A percentile compares a stretch with the other conserved stretches of the same genome.
phyloP scores from a whole-genome alignment of 2,113 vertebrate species.

The Lipophrys pholis region DNA sequence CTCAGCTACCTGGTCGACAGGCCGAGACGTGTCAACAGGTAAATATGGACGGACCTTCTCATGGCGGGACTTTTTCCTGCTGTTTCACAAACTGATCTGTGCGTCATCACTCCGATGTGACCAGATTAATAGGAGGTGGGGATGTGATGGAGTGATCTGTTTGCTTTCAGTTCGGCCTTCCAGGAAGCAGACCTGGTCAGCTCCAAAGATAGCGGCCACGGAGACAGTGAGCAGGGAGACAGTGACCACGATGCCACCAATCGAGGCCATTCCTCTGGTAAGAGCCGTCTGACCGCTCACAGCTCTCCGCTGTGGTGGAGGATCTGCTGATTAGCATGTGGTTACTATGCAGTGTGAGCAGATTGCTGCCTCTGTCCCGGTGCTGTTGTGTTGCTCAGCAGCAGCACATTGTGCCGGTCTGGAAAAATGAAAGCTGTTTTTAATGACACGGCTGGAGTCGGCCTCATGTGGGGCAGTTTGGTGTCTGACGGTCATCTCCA shows the following conservation, averaged over 20 bases:
- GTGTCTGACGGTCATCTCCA: slow-evolving; percentile 7
- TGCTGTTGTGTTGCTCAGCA: slow-evolving; percentile 6
- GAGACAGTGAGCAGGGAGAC: slow-evolving; percentile 98
- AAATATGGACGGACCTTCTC: slow-evolving; percentile 48
- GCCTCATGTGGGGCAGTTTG: slow-evolving; percentile 14
- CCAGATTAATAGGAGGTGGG: background rate
- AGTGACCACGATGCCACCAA: slow-evolving; percentile 98
- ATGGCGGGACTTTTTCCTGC: background rate
- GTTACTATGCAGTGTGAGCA: slow-evolving; percentile 8
- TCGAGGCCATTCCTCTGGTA: slow-evolving; percentile 96
- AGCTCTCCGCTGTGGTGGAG: too few species aligned
- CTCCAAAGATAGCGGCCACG: slow-evolving; percentile 99
- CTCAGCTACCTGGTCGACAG: slow-evolving; percentile 98
- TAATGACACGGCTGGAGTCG: slow-evolving; percentile 18
- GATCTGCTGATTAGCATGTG: slow-evolving; percentile 29
- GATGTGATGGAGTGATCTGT: background rate
- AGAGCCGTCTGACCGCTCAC: slow-evolving; percentile 59
- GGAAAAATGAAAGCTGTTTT: slow-evolving; percentile 17
- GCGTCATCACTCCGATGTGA: too few species aligned
- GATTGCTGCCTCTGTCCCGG: slow-evolving; percentile 15
- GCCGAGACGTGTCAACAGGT: slow-evolving; percentile 98
- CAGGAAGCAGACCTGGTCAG: slow-evolving; percentile 99
- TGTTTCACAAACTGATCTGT: too few species aligned
- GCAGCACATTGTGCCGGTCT: slow-evolving; percentile 4
- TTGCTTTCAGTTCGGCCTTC: slow-evolving; percentile 91